phyloP scores from a whole-genome alignment of 2,888 invertebrate species.

The Syrphus vitripennis region DNA sequence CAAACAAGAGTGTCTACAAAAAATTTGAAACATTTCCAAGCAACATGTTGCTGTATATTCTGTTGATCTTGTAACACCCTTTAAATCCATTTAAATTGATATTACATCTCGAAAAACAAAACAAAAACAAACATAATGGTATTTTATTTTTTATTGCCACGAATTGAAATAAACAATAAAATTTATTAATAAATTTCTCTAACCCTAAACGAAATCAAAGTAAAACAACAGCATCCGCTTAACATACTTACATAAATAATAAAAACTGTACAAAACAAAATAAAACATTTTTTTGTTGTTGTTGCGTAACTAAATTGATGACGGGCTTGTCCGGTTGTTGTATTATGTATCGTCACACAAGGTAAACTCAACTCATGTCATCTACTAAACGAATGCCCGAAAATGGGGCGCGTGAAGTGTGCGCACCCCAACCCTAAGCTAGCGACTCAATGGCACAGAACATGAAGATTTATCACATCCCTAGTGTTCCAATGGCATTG shows the following conservation, averaged over 20 bases:
- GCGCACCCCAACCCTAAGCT: slow-evolving; percentile 11
- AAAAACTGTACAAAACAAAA: background rate
- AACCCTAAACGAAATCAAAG: slow-evolving; percentile 33
- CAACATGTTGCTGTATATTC: background rate
- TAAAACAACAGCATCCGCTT: slow-evolving; percentile 55
- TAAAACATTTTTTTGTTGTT: slow-evolving; percentile 40
- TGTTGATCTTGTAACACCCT: background rate
- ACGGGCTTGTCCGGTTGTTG: slow-evolving; percentile 68
- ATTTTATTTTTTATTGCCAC: background rate
- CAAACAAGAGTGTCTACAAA: background rate
- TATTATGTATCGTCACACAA: background rate
- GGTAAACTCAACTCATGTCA: background rate
- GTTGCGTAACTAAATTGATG: slow-evolving; percentile 64
- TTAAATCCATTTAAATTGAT: background rate
- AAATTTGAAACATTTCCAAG: background rate
- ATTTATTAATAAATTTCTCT: slow-evolving; percentile 63
- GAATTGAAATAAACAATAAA: slow-evolving; percentile 24
- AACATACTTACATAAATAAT: slow-evolving; percentile 26
- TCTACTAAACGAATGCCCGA: slow-evolving; percentile 21
- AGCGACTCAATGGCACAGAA: slow-evolving; percentile 1
- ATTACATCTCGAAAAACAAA: background rate
- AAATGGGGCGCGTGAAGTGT: slow-evolving; percentile 29
- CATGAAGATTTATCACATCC: slow-evolving; percentile 59
- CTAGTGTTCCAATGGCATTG: slow-evolving; percentile 60
- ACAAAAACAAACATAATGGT: background rate